Conservation (phyloP, 2,888 invertebrate genomes). For the Gastracanthus pulcherrimus region DNA sequence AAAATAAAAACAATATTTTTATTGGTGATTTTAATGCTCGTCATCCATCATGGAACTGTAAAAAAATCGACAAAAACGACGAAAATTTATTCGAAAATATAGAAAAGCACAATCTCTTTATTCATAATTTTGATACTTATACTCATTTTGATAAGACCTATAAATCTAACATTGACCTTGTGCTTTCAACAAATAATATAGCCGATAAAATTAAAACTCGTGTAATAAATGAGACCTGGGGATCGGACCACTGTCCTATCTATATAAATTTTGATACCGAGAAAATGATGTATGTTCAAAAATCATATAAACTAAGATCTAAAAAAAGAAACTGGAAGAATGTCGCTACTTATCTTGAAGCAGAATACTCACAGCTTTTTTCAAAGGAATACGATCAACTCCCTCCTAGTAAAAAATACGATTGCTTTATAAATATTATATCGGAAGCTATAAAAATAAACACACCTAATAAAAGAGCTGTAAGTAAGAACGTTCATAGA, state of each 20-base stretch:
- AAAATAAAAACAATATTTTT: background rate
- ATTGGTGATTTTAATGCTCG: too few species aligned
- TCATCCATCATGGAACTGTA: slow-evolving; percentile 36
- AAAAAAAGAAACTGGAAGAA: background rate
- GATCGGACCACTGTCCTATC: slow-evolving; percentile 28
- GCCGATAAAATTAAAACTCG: slow-evolving; percentile 35
- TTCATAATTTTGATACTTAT: slow-evolving; percentile 34
- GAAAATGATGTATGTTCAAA: background rate
- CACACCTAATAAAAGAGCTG: slow-evolving; percentile 4
- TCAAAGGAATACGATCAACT: too few species aligned
- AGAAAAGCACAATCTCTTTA: slow-evolving; percentile 23
- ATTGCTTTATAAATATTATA: too few species aligned
- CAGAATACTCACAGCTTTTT: too few species aligned
- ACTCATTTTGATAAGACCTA: slow-evolving; percentile 27
- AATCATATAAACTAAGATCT: background rate
- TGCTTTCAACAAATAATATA: slow-evolving; percentile 27
- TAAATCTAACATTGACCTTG: slow-evolving; percentile 38
- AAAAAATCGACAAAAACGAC: slow-evolving; percentile 33
- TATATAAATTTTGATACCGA: background rate
- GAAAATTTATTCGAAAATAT: slow-evolving; percentile 13
- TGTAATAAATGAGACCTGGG: slow-evolving; percentile 35
- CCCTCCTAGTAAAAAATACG: too few species aligned
- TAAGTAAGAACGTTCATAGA: background rate
- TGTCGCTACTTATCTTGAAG: background rate
- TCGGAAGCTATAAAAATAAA: too few species aligned